Evolutionary conservation across 2,888 invertebrate species (phyloP), one percentile per base, ranked within the genome.

Genomic region (Caenorhabditis uteleia): DNA sequence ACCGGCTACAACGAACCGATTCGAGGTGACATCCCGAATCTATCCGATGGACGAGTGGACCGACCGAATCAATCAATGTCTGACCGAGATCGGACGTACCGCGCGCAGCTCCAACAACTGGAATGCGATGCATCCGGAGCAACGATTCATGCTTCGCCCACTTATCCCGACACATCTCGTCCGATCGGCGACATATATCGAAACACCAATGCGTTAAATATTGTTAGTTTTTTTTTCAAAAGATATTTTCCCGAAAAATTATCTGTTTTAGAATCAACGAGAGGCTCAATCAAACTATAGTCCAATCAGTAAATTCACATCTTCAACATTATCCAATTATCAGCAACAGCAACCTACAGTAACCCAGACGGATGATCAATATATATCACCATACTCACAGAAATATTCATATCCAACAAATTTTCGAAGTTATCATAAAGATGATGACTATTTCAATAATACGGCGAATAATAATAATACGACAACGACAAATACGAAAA

Each of bases 21-120:
- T 49, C 74, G 73, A 77, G 47, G 70, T 69, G 54, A 65, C 65
- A 25, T 65, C 65, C 49, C 48, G 66, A 58, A 60, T 67, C 47
- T 67, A 65, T 57, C 68, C 70, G 60, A 74, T 74, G 70, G 67
- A 62, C 61, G 72, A 73, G 43, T 78, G 77, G 77, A 73, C 75
- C 54, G 79, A 82, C 36, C 73, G 79, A 48, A 73, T 82, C 69
- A 79, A 74, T 74, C 68, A 62, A 25, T 75, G 77, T 23, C 70
- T 82, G 70, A 74, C 70, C 70, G 82, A 81, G 61, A 82, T 81
- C 62, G 81, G 81, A 36, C 68, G 80, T 46, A 75, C 74, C 40
- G 71, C 79, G 45, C 75, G 80, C 55, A 73, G 69, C 58, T 68
- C 68, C 61, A 62, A 45, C 44, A 67, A 68, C 27, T 82, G 78